Conservation (phyloP, 2,888 invertebrate species). For the Pristionchus arcanus region DNA sequence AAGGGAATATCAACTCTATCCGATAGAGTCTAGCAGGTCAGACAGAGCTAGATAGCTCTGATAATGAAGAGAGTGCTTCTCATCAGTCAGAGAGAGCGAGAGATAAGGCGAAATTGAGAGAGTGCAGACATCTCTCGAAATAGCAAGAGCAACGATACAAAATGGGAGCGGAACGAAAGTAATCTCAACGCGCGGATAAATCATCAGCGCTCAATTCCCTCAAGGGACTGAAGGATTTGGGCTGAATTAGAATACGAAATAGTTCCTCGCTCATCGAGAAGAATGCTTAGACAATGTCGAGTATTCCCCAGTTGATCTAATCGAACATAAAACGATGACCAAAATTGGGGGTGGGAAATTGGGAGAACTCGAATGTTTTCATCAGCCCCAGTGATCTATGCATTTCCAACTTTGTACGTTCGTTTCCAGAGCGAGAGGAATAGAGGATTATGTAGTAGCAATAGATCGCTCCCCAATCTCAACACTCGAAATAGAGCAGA, state of each 20-base stretch:
- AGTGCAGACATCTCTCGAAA: background rate
- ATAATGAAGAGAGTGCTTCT: background rate
- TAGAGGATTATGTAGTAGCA: background rate
- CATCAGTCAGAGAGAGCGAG: background rate
- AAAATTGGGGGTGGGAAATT: background rate
- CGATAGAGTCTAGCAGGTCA: background rate
- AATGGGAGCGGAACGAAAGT: background rate
- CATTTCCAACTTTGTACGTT: background rate
- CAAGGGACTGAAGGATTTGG: background rate
- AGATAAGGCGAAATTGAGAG: background rate
- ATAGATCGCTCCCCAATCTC: background rate
- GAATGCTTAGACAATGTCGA: background rate
- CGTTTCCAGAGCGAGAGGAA: background rate
- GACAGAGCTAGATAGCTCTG: background rate
- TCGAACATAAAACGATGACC: background rate
- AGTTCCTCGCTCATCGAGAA: background rate
- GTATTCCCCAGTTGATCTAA: background rate
- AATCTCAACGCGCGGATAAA: background rate
- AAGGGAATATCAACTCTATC: background rate
- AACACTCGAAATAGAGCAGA: background rate
- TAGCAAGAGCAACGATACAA: slow-evolving; percentile 6
- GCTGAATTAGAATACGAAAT: background rate
- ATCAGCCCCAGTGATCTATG: background rate
- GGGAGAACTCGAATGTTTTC: background rate
- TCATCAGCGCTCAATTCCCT: background rate